Percentiles rank a stretch among this genome's conserved stretches.
phyloP scores from a whole-genome alignment of 1,140 invertebrate genomes.

The Microplitis mediator region DNA sequence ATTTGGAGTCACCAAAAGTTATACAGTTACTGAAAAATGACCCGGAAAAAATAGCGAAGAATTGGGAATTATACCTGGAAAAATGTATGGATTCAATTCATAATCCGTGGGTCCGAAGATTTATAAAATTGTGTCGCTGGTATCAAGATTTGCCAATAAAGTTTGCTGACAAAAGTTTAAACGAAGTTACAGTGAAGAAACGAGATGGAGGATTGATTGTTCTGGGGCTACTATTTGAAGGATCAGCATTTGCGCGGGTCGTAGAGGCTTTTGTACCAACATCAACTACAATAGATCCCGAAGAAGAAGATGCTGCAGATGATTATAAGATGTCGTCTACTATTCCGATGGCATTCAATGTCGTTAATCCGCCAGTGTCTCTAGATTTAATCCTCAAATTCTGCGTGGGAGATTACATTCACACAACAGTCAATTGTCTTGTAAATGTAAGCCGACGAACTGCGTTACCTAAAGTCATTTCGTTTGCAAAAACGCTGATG shows the following conservation, averaged over 20 bases:
- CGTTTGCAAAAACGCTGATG: too few relatives aligned
- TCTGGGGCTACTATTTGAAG: constrained; percentile 35
- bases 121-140: constrained; percentile 44
- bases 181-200: constrained; percentile 9
- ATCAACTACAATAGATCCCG: constrained; percentile 16
- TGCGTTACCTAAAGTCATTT: too few relatives aligned
- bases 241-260: constrained; percentile 27
- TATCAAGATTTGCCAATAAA: constrained; percentile 49
- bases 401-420: constrained; percentile 40
- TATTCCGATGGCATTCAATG: background rate
- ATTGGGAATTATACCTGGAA: constrained; percentile 40
- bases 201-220: constrained; percentile 14
- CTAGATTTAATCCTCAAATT: constrained; percentile 31
- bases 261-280: constrained; percentile 37
- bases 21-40: too few relatives aligned
- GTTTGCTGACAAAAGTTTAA: constrained; percentile 33
- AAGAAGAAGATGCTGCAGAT: background rate
- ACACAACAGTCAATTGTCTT: constrained; percentile 4
- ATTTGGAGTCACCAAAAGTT: too few relatives aligned
- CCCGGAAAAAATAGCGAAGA: background rate
- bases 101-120: background rate
- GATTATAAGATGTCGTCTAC: background rate
- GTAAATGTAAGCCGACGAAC: constrained; percentile 6
- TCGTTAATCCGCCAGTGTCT: constrained; percentile 40
- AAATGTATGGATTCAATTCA: background rate